A percentile compares a stretch with the other conserved stretches of the same genome.
Conservation (phyloP, 2,888 invertebrate genomes). For the Amblyjoppa fuscipennis region DNA sequence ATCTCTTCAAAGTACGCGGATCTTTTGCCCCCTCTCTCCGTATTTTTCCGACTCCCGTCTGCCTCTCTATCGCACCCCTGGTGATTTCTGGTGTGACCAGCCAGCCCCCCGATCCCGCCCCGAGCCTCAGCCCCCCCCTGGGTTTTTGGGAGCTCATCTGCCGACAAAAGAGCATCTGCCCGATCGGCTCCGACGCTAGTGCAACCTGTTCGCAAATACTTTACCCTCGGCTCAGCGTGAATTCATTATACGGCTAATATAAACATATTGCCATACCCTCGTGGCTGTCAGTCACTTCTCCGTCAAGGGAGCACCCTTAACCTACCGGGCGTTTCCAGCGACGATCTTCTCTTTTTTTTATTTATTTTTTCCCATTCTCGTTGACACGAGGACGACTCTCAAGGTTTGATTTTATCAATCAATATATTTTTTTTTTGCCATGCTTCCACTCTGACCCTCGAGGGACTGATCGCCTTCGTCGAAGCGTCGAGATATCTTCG, state of each 20-base stretch:
- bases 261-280: slow-evolving; percentile 82
- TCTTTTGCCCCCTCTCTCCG: slow-evolving; percentile 27
- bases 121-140: slow-evolving; percentile 55
- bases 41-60: slow-evolving; percentile 36
- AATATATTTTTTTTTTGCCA: not conserved
- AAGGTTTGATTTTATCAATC: slow-evolving; percentile 30
- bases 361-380: not conserved
- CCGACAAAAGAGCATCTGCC: slow-evolving; percentile 76
- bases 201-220: slow-evolving; percentile 82
- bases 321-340: slow-evolving; percentile 4
- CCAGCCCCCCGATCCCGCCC: slow-evolving; percentile 37
- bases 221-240: slow-evolving; percentile 78
- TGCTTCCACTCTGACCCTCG: slow-evolving; percentile 19
- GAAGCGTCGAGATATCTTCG: slow-evolving; percentile 45
- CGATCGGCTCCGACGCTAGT: slow-evolving; percentile 60
- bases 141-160: slow-evolving; percentile 69
- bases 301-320: not conserved
- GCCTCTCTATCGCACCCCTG: slow-evolving; percentile 41
- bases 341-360: not conserved
- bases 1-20: slow-evolving; percentile 19
- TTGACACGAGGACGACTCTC: slow-evolving; percentile 10
- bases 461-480: slow-evolving; percentile 30
- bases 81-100: slow-evolving; percentile 49
- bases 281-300: slow-evolving; percentile 72
- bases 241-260: slow-evolving; percentile 84